phyloP scores from a whole-genome alignment of 2,113 vertebrate species.

The Neotragus moschatus region DNA sequence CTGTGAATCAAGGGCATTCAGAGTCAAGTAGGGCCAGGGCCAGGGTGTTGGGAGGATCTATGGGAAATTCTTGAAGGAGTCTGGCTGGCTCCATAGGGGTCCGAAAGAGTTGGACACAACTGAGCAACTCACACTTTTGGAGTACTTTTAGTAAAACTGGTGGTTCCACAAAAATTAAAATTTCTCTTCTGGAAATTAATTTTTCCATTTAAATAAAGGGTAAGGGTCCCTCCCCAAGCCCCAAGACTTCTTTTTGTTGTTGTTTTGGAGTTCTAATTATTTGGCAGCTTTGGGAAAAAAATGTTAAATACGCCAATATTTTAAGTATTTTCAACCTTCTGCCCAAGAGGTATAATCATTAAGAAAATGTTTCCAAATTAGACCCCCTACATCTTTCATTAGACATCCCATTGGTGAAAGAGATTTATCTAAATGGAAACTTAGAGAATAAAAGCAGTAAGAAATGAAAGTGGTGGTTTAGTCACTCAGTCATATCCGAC shows the following conservation, averaged over 20 bases:
- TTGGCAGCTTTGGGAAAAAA: not conserved
- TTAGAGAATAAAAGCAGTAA: not conserved
- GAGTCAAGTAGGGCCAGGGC: not conserved
- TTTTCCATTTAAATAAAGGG: not conserved
- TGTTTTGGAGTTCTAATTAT: not conserved
- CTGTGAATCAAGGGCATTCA: not conserved
- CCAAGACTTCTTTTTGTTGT: not conserved
- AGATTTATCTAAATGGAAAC: not conserved
- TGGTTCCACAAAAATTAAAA: not conserved
- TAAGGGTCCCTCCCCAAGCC: not conserved
- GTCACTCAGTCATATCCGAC: not conserved
- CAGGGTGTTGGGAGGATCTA: not conserved
- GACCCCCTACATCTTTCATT: not conserved
- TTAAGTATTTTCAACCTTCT: not conserved
- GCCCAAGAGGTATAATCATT: not conserved
- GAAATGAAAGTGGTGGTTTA: not conserved
- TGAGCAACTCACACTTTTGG: not conserved
- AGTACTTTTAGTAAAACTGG: not conserved
- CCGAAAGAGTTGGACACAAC: not conserved
- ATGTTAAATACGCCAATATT: not conserved
- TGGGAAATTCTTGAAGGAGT: not conserved
- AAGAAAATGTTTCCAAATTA: not conserved
- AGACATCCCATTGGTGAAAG: not conserved
- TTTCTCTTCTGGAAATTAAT: not conserved
- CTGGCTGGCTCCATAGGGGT: not conserved